A percentile compares a stretch with the other conserved stretches of the same genome.
phyloP scores from a whole-genome alignment of 2,888 invertebrate species.

The Drosophila fungiperda region DNA sequence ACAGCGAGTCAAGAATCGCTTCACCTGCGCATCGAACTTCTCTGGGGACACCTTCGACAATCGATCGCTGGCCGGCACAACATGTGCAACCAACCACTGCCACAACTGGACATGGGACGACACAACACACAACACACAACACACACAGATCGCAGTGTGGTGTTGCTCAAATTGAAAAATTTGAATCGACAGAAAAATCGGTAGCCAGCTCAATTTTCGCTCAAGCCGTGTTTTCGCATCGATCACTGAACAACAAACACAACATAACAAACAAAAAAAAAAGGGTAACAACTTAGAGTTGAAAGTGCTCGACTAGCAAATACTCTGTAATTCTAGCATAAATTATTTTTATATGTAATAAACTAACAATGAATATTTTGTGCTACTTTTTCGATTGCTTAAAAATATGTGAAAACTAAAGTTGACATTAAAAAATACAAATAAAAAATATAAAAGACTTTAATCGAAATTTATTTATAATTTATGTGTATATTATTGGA shows the following conservation, averaged over 20 bases:
- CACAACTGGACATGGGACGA: conserved; percentile 29
- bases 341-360: no score
- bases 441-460: no score
- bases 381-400: no score
- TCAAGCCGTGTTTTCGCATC: conserved; percentile 70
- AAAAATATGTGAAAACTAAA: no score
- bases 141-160: conserved; percentile 29
- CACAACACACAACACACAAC: conserved; percentile 5
- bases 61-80: conserved; percentile 51
- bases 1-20: conserved; percentile 18
- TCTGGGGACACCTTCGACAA: conserved; percentile 71
- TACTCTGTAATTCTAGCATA: background rate
- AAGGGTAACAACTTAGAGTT: background rate
- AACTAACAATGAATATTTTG: no score
- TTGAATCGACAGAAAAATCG: conserved; percentile 65
- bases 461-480: no score
- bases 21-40: conserved; percentile 73
- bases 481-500: no score
- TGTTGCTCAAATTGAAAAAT: conserved; percentile 68
- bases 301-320: background rate
- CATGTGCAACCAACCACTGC: conserved; percentile 44
- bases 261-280: conserved; percentile 2
- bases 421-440: no score
- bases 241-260: conserved; percentile 52
- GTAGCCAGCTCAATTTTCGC: conserved; percentile 60